phyloP scores from a whole-genome alignment of 2,888 invertebrate species.

The Oligia fasciuncula region DNA sequence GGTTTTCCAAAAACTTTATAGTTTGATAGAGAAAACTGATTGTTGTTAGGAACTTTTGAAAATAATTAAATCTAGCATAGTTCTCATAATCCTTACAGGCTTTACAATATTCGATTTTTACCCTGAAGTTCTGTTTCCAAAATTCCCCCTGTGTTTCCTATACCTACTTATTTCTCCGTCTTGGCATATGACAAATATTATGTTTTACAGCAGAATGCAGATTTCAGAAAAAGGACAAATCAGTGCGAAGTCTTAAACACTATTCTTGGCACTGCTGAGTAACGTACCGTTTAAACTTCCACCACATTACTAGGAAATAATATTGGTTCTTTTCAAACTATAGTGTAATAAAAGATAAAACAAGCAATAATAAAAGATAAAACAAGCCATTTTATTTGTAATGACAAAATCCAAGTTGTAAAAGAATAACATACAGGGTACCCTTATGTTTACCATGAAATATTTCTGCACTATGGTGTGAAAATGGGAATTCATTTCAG shows the following conservation, averaged over 20 bases:
- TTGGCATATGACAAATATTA: slow-evolving; percentile 48
- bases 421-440: background rate
- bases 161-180: slow-evolving; percentile 1
- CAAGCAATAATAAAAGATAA: no score
- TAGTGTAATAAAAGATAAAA: slow-evolving; percentile 7
- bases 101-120: background rate
- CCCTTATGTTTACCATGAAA: background rate
- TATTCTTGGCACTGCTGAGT: slow-evolving; percentile 53
- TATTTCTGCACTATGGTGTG: slow-evolving; percentile 22
- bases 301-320: slow-evolving; percentile 40
- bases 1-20: background rate
- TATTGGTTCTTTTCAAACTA: slow-evolving; percentile 36
- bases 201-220: slow-evolving; percentile 56
- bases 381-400: background rate
- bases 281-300: slow-evolving; percentile 43
- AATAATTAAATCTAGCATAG: background rate
- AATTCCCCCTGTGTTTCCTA: slow-evolving; percentile 9
- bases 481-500: slow-evolving; percentile 38
- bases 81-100: background rate
- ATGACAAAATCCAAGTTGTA: slow-evolving; percentile 2
- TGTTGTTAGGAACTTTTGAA: background rate
- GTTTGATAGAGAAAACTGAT: background rate
- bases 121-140: slow-evolving; percentile 1
- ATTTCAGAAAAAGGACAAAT: slow-evolving; percentile 52
- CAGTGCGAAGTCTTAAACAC: slow-evolving; percentile 49